A percentile compares a stretch with the other conserved stretches of the same genome.
These are phyloP conservation scores for Petrocephalus sullivani DNA, from an alignment of 2,797 vertebrate species.

Conservation along the genomic window DNA sequence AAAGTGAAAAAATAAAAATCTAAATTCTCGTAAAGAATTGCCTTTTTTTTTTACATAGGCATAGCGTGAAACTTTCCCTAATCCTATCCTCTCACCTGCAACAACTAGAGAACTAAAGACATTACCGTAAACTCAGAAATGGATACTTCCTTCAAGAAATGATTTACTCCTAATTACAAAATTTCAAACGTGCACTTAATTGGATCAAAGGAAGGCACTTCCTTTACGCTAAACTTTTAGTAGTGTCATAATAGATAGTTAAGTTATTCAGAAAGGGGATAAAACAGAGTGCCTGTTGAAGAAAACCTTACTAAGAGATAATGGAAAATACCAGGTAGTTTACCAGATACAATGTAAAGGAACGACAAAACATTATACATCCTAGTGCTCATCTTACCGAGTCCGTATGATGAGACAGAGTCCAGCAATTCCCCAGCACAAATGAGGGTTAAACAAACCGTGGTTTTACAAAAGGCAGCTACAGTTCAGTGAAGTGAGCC, in stretches of 20 bases:
- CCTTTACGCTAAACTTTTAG: slow-evolving; percentile 29
- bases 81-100: neutral
- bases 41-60: neutral
- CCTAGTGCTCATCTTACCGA: neutral
- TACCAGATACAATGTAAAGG: slow-evolving; percentile 18
- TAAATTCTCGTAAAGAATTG: slow-evolving; percentile 1
- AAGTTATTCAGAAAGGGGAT: slow-evolving; percentile 9
- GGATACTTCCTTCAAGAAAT: neutral
- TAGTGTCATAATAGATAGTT: slow-evolving; percentile 23
- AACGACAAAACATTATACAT: slow-evolving; percentile 12
- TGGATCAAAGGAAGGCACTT: slow-evolving; percentile 38
- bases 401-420: slow-evolving; percentile 25
- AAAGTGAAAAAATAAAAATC: neutral
- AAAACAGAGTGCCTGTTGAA: slow-evolving; percentile 21
- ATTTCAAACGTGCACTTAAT: neutral
- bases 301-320: neutral
- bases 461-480: neutral
- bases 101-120: neutral
- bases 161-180: neutral
- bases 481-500: slow-evolving; percentile 17
- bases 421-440: slow-evolving; percentile 25
- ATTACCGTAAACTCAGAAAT: neutral
- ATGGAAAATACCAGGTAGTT: slow-evolving; percentile 27
- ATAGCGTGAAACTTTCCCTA: neutral
- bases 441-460: slow-evolving; percentile 18